A percentile compares a stretch with the other conserved stretches of the same genome.
Conservation (phyloP, 2,797 vertebrate species). For the Enteromius radiatus region DNA sequence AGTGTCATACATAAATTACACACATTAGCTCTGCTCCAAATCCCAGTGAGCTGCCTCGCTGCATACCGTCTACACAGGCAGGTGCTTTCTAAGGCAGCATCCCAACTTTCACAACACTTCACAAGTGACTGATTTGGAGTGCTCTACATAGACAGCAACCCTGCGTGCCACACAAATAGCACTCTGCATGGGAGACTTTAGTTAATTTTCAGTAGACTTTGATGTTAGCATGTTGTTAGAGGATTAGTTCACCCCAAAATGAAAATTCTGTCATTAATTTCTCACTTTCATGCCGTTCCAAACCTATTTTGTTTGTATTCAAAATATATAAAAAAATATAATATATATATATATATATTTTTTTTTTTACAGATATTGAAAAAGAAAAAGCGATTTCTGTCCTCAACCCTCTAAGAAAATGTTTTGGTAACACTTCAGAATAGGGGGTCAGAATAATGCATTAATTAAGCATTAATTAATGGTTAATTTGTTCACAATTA, state of each 20-base stretch:
- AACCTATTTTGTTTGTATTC: not conserved
- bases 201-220: not conserved
- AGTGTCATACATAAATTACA: constrained; percentile 20
- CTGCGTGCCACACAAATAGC: not conserved
- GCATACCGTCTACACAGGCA: not conserved
- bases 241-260: not conserved
- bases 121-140: constrained; percentile 5
- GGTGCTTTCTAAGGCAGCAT: not conserved
- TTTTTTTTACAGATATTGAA: not conserved
- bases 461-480: too few species aligned
- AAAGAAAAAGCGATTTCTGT: not conserved
- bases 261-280: not conserved
- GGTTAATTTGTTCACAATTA: too few species aligned
- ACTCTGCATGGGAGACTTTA: not conserved
- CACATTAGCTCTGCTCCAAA: constrained; percentile 27
- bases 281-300: not conserved
- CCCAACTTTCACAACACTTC: not conserved
- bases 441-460: too few species aligned
- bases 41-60: not conserved
- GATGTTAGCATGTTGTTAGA: not conserved
- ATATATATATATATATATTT: too few species aligned
- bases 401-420: too few species aligned
- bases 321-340: not conserved
- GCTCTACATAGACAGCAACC: not conserved
- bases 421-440: too few species aligned